phyloP scores from a whole-genome alignment of 1,140 invertebrate species.

The Papilio xuthus region DNA sequence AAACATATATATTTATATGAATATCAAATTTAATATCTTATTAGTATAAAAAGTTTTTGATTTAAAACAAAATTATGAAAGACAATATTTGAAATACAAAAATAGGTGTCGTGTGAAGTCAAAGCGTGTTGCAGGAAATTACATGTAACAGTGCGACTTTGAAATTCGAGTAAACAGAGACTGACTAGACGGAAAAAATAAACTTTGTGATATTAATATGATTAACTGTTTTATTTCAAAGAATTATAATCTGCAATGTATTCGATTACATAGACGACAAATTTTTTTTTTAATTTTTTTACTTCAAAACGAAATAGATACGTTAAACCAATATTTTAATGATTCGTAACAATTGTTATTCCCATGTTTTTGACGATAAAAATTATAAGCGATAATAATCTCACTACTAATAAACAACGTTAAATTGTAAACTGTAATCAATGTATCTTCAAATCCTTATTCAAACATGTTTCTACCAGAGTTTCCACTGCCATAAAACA shows the following conservation, averaged over 20 bases:
- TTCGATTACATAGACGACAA: neutral
- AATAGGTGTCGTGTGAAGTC: neutral
- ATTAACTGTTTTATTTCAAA: slow-evolving; percentile 12
- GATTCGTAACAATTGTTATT: too few species aligned
- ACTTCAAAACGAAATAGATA: neutral
- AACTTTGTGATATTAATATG: neutral
- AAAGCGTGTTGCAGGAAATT: slow-evolving; percentile 26
- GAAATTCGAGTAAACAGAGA: neutral
- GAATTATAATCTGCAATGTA: neutral
- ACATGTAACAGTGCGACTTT: slow-evolving; percentile 3
- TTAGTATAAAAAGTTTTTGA: neutral
- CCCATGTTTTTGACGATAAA: too few species aligned
- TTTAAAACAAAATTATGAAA: slow-evolving; percentile 10
- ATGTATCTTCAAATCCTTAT: too few species aligned
- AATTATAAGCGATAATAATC: too few species aligned
- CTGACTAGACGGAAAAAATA: neutral
- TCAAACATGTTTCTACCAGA: too few species aligned
- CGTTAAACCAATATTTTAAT: neutral
- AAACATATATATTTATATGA: too few species aligned
- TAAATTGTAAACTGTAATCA: too few species aligned
- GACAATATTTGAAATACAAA: slow-evolving; percentile 28
- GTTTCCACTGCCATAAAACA: neutral
- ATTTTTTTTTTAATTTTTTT: neutral
- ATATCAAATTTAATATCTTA: neutral
- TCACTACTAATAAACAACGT: too few species aligned